phyloP scores from a whole-genome alignment of 2,888 invertebrate genomes.

The Melinaea menophilus region DNA sequence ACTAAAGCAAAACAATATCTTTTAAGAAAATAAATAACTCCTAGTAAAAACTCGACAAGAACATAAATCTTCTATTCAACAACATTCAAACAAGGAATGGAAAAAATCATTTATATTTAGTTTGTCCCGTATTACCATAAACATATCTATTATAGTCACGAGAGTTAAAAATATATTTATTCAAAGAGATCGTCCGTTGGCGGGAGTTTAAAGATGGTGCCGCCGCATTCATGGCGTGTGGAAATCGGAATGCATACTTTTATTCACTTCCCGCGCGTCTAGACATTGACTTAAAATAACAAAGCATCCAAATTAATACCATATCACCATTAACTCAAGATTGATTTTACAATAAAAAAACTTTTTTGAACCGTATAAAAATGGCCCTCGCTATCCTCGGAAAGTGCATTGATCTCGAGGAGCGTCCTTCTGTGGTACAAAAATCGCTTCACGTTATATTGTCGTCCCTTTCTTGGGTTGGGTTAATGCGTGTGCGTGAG shows the following conservation, averaged over 20 bases:
- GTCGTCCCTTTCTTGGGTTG: constrained; percentile 58
- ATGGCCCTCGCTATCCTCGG: constrained; percentile 72
- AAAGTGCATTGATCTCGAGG: constrained; percentile 76
- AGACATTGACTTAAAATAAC: constrained; percentile 44
- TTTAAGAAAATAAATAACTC: constrained; percentile 20
- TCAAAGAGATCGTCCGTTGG: constrained; percentile 31
- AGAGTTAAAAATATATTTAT: constrained; percentile 33
- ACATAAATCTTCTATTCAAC: constrained; percentile 35
- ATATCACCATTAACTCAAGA: constrained; percentile 51
- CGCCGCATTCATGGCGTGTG: constrained; percentile 40
- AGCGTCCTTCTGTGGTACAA: constrained; percentile 74
- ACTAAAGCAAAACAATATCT: constrained; percentile 8
- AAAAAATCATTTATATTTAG: constrained; percentile 33
- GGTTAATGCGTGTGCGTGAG: constrained; percentile 50
- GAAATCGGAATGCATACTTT: constrained; percentile 61
- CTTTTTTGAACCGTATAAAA: constrained; percentile 63
- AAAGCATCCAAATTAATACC: constrained; percentile 50
- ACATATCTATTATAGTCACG: constrained; percentile 30
- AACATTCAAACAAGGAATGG: constrained; percentile 27
- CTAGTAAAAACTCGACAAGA: constrained; percentile 18
- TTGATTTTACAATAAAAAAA: constrained; percentile 50
- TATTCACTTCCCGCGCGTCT: constrained; percentile 69
- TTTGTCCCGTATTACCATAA: constrained; percentile 33
- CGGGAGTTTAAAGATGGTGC: constrained; percentile 28
- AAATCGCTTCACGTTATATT: constrained; percentile 72